Conservation (phyloP, 1,140 invertebrate genomes). For the Scaptomyza pallida region DNA sequence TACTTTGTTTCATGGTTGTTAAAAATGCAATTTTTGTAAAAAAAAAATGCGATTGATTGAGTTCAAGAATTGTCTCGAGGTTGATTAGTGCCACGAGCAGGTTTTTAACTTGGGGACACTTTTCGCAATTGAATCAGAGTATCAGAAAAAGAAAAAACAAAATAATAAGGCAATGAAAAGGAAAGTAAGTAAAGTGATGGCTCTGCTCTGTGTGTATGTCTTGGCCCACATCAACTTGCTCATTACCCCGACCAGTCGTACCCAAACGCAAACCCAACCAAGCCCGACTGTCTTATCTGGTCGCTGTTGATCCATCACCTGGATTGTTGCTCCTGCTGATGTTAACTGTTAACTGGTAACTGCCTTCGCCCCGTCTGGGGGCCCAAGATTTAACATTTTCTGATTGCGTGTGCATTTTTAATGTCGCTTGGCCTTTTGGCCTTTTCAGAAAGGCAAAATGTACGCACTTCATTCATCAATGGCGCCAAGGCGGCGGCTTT, state of each 20-base stretch:
- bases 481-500: constrained; percentile 42
- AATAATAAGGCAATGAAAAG: constrained; percentile 1
- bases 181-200: constrained; percentile 8
- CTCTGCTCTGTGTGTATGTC: background rate
- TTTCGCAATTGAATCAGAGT: constrained; percentile 18
- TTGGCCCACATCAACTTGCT: constrained; percentile 56
- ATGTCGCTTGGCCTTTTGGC: constrained; percentile 69
- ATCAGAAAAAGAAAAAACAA: background rate
- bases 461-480: constrained; percentile 81
- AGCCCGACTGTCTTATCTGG: constrained; percentile 63
- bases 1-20: background rate
- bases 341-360: constrained; percentile 18
- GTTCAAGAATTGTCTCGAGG: too few species aligned
- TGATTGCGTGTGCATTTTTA: constrained; percentile 81
- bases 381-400: constrained; percentile 63
- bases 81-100: too few species aligned
- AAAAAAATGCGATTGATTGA: too few species aligned
- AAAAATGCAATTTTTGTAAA: too few species aligned
- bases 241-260: constrained; percentile 57
- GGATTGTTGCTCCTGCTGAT: constrained; percentile 16
- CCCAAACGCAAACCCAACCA: too few species aligned
- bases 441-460: constrained; percentile 35
- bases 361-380: constrained; percentile 11
- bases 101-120: background rate
- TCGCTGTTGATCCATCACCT: constrained; percentile 69